Base-by-base conservation (phyloP, 2,113 vertebrate genomes). In the Blennius ocellaris region DNA sequence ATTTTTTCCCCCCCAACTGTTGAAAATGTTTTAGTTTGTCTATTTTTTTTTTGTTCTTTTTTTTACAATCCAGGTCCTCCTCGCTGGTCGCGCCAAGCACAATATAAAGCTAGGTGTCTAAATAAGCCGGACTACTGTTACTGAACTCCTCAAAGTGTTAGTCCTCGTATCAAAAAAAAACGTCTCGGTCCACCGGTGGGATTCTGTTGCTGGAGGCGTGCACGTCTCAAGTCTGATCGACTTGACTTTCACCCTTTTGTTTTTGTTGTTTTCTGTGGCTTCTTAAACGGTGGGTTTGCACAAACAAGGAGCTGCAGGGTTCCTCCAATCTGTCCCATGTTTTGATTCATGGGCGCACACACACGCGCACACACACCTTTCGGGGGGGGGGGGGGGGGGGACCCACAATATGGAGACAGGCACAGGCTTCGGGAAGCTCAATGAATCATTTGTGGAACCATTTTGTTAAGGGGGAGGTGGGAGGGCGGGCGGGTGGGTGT, bases 341-440 rank as follows among this genome's bases (percentile, higher is more conserved):
- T 68, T 68, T 66, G 52, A 61, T 58, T 60, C 36, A 8, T 11
- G 17, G 7, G 40, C 47, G 41, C 43, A 62, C 76, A 38, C 45
- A n/a, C 56, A 11, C 14, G 15, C 15, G 11, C 58, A 39, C 51
- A 66, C 79, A 30, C 21, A 30, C 21, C 21, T 30, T 30, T 30
- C 21, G 21, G 21, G 21, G 21, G 21, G 21, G 21, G 21, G 21
- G 21, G 21, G 21, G 21, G 21, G 21, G 21, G 2, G 21, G 4
- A 61, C 82, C 10, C 12, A 5, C 8, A n/a, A 57, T 67, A 69
- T 36, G n/a, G 83, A 74, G 83, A 90, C 88, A 92, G 90, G 90
- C 87, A 92, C 88, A 87, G 71, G 85, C 82, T 87, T 87, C 76
- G 80, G 88, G 85, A 90, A 90, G 83, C 87, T 85, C 72, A 67